phyloP scores from a whole-genome alignment of 1,140 invertebrate genomes.

The Cylas formicarius region DNA sequence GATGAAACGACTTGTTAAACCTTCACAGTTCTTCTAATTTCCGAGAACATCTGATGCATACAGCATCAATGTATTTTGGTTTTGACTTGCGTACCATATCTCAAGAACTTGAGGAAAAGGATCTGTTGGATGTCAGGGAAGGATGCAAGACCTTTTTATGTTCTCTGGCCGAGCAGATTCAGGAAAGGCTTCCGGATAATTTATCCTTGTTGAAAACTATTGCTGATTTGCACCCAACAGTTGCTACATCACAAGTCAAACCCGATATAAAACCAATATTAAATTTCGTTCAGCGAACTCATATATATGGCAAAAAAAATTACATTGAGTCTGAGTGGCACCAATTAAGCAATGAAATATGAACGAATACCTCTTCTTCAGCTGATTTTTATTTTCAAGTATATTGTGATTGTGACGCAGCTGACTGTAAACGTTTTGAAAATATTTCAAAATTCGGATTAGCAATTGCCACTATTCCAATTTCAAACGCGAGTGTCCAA shows the following conservation, averaged over 20 bases:
- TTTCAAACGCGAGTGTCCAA: slow-evolving; percentile 32
- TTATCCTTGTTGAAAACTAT: slow-evolving; percentile 29
- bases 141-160: slow-evolving; percentile 32
- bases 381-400: slow-evolving; percentile 32
- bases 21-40: too few species aligned
- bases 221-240: slow-evolving; percentile 28
- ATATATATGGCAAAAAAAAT: slow-evolving; percentile 25
- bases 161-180: slow-evolving; percentile 28
- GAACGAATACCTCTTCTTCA: slow-evolving; percentile 15
- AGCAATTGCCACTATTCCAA: slow-evolving; percentile 26
- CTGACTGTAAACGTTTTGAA: slow-evolving; percentile 29
- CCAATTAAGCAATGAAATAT: slow-evolving; percentile 20
- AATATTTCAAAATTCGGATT: slow-evolving; percentile 32
- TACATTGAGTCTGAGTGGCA: slow-evolving; percentile 21
- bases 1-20: too few species aligned
- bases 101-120: slow-evolving; percentile 10
- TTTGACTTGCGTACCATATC: slow-evolving; percentile 24
- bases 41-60: slow-evolving; percentile 23
- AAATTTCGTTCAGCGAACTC: slow-evolving; percentile 23
- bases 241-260: slow-evolving; percentile 29
- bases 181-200: slow-evolving; percentile 32
- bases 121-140: slow-evolving; percentile 23
- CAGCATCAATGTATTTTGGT: slow-evolving; percentile 29
- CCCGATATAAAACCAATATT: slow-evolving; percentile 22
- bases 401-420: slow-evolving; percentile 29